Evolutionary conservation across 1,140 invertebrate genomes (phyloP).

Genomic region (Caenorhabditis brenneri): DNA sequence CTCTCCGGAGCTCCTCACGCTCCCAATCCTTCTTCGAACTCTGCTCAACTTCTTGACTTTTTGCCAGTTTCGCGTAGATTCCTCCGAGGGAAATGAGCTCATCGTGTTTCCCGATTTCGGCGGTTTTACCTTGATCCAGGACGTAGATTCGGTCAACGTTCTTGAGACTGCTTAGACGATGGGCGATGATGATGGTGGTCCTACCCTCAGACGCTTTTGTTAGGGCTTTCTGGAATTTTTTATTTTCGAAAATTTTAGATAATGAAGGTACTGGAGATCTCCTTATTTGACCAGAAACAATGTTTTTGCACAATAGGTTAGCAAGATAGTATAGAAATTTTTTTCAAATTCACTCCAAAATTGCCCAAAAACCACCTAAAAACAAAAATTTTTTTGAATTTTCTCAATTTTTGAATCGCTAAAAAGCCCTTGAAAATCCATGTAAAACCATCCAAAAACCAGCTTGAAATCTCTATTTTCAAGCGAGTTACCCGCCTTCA

Average conservation of each 20-base stretch:
- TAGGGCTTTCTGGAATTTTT: slow-evolving; percentile 51
- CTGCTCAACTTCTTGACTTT: slow-evolving; percentile 72
- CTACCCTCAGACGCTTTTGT: slow-evolving; percentile 63
- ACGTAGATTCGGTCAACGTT: slow-evolving; percentile 71
- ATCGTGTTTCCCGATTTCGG: slow-evolving; percentile 73
- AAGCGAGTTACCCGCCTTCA: too few species aligned
- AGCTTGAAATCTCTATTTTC: too few species aligned
- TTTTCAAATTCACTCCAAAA: too few species aligned
- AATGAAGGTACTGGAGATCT: too few species aligned
- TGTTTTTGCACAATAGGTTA: too few species aligned
- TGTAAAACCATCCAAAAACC: too few species aligned
- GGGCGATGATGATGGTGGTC: slow-evolving; percentile 73
- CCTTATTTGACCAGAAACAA: too few species aligned
- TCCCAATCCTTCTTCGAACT: slow-evolving; percentile 32
- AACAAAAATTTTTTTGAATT: too few species aligned
- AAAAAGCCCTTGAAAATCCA: too few species aligned
- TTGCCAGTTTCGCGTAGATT: slow-evolving; percentile 75
- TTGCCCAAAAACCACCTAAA: too few species aligned
- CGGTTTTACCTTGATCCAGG: slow-evolving; percentile 71
- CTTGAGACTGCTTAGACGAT: slow-evolving; percentile 72
- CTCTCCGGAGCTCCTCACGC: not conserved
- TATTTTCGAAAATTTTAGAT: not conserved
- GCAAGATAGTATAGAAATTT: too few species aligned
- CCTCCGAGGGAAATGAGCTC: slow-evolving; percentile 72
- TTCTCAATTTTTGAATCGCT: too few species aligned